Evolutionary conservation across 1,140 invertebrate genomes (phyloP).

Genomic region (Platyscapa corneri): DNA sequence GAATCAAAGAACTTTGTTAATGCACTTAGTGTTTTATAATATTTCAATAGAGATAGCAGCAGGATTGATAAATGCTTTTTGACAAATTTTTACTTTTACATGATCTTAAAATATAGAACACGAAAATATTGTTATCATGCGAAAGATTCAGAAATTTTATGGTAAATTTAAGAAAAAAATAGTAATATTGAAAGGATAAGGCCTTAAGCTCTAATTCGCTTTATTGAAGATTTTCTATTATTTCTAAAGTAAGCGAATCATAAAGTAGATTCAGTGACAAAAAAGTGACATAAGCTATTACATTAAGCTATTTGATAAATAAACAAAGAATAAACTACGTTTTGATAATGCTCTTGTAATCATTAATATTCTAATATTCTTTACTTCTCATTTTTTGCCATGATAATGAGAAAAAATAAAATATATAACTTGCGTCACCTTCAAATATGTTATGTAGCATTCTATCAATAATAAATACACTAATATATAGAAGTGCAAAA

Average conservation of each 20-base stretch:
- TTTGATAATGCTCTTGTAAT: slow-evolving; percentile 46
- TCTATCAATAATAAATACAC: slow-evolving; percentile 30
- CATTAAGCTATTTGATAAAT: slow-evolving; percentile 24
- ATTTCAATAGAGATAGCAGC: slow-evolving; percentile 21
- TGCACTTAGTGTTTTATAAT: slow-evolving; percentile 48
- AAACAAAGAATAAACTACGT: slow-evolving; percentile 34
- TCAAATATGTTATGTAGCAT: slow-evolving; percentile 20
- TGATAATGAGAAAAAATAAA: slow-evolving; percentile 5
- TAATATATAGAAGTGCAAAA: slow-evolving; percentile 25
- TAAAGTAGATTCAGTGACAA: slow-evolving; percentile 26
- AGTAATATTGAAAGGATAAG: slow-evolving; percentile 39
- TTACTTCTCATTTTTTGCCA: slow-evolving; percentile 40
- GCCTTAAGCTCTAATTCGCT: slow-evolving; percentile 38
- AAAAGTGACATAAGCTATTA: slow-evolving; percentile 23
- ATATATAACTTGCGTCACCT: slow-evolving; percentile 29
- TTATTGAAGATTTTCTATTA: slow-evolving; percentile 18
- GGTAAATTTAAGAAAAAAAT: slow-evolving; percentile 29
- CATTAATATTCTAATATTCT: slow-evolving; percentile 22
- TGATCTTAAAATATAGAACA: slow-evolving; percentile 43
- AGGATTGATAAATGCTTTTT: slow-evolving; percentile 46
- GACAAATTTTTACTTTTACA: slow-evolving; percentile 52
- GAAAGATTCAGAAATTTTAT: slow-evolving; percentile 47
- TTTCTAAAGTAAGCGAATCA: slow-evolving; percentile 27
- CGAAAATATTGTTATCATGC: slow-evolving; percentile 42
- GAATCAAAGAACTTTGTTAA: slow-evolving; percentile 36